A percentile compares a stretch with the other conserved stretches of the same genome.
Conservation (phyloP, 2,797 vertebrate species). For the Gallinago nigripennis region DNA sequence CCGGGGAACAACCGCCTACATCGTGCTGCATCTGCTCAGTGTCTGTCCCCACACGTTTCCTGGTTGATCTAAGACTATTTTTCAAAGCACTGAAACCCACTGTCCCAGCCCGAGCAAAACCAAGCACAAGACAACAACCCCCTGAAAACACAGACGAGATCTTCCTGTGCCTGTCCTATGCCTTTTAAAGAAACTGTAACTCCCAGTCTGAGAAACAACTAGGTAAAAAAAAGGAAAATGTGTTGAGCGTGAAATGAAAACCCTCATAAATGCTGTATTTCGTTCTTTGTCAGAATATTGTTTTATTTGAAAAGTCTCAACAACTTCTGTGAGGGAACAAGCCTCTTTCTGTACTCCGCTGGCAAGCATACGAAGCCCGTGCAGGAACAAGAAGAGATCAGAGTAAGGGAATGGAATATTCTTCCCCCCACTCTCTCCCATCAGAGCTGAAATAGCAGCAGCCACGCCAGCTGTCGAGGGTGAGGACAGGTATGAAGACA, state of each 20-base stretch:
- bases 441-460: neutral
- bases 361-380: neutral
- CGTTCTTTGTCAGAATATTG: neutral
- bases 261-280: neutral
- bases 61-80: neutral
- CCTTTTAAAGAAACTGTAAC: neutral
- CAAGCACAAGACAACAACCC: neutral
- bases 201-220: neutral
- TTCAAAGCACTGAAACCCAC: neutral
- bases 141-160: neutral
- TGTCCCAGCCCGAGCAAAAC: neutral
- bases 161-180: neutral
- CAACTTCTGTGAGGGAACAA: neutral
- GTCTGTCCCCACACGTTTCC: neutral
- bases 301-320: neutral
- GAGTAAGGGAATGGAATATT: neutral
- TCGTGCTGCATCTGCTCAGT: neutral
- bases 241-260: neutral
- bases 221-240: neutral
- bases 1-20: neutral
- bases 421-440: neutral
- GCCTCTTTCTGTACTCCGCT: neutral
- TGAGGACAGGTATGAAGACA: neutral
- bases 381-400: neutral
- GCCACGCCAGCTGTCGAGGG: accelerated